A percentile compares a stretch with the other conserved stretches of the same genome.
These are phyloP conservation scores for Pipra filicauda DNA, from an alignment of 2,113 vertebrate species.

Conservation along the genomic window DNA sequence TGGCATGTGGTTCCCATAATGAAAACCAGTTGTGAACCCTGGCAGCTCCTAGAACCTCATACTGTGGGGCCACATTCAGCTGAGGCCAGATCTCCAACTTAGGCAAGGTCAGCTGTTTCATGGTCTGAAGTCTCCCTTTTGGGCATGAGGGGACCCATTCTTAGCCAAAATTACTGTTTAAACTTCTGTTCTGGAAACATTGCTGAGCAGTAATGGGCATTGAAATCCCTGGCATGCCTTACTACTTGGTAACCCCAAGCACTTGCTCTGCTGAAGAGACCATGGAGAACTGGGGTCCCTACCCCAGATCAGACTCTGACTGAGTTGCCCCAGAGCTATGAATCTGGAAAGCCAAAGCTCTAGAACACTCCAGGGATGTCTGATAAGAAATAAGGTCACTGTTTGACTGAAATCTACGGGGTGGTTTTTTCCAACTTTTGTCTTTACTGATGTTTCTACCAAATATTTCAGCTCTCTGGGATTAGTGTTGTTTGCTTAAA, in stretches of 20 bases:
- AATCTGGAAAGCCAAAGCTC: neutral
- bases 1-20: neutral
- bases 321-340: neutral
- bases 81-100: neutral
- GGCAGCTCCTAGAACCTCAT: neutral
- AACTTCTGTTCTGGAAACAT: neutral
- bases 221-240: neutral
- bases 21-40: neutral
- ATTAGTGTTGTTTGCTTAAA: neutral
- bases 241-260: neutral
- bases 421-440: neutral
- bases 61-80: neutral
- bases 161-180: neutral
- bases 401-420: neutral
- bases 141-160: neutral
- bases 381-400: neutral
- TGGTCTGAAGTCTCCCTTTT: neutral
- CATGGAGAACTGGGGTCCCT: neutral
- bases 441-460: neutral
- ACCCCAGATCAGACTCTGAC: neutral
- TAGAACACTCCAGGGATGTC: neutral
- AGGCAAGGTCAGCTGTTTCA: neutral
- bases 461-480: neutral
- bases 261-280: rapidly evolving
- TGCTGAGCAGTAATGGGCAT: neutral